A percentile compares a stretch with the other conserved stretches of the same genome.
phyloP scores from a whole-genome alignment of 2,888 invertebrate species.

The Ophion ellenae region DNA sequence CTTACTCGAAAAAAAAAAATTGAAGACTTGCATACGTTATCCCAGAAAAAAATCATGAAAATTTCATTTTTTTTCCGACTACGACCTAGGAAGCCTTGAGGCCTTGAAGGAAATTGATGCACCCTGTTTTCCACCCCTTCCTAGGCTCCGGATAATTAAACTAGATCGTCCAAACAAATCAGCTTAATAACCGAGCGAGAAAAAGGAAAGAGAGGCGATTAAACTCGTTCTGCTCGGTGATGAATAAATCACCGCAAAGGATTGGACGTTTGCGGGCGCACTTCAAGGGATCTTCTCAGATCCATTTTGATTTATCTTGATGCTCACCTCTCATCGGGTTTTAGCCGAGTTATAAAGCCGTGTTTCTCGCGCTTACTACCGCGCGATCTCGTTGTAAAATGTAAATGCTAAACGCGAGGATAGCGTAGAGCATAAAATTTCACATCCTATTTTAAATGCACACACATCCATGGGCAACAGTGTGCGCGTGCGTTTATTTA shows the following conservation, averaged over 20 bases:
- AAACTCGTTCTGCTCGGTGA: conserved; percentile 22
- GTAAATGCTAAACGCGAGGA: conserved; percentile 46
- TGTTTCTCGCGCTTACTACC: conserved; percentile 49
- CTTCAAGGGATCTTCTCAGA: conserved; percentile 27
- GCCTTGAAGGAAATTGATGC: no score
- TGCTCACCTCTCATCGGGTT: conserved; percentile 55
- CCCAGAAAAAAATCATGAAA: no score
- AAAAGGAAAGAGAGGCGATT: background rate
- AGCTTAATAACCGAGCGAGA: conserved; percentile 11
- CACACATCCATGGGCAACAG: background rate
- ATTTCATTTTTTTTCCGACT: no score
- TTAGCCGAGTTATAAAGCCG: conserved; percentile 38
- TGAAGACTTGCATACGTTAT: no score
- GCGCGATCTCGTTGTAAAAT: conserved; percentile 53
- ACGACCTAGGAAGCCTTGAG: no score
- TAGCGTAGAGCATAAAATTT: conserved; percentile 52
- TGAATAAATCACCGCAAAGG: conserved; percentile 54
- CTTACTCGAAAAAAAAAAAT: no score
- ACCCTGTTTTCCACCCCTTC: no score
- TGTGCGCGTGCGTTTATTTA: conserved; percentile 12
- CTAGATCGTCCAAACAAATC: background rate
- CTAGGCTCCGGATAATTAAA: conserved; percentile 11
- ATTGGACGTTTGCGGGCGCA: conserved; percentile 26
- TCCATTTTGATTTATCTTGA: conserved; percentile 60
- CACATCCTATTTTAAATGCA: conserved; percentile 22